Percentiles rank a stretch among this genome's conserved stretches.
These are phyloP conservation scores for Etheostoma cragini DNA, from an alignment of 2,113 vertebrate genomes.

Conservation along the genomic window DNA sequence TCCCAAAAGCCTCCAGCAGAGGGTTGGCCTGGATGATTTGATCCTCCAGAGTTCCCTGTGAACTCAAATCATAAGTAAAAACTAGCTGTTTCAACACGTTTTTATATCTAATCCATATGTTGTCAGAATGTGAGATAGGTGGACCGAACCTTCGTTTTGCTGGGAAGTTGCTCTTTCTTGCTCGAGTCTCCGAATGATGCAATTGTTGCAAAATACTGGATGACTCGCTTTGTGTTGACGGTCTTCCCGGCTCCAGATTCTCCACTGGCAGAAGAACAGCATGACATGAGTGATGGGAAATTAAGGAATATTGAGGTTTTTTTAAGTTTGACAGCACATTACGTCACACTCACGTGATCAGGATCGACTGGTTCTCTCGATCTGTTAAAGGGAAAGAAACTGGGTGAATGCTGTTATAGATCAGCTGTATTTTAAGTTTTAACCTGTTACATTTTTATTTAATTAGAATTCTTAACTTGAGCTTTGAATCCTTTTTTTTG, in stretches of 20 bases:
- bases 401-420: background rate
- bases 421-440: background rate
- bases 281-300: background rate
- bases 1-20: conserved; percentile 81
- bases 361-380: conserved; percentile 86
- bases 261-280: conserved; percentile 64
- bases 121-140: too few species aligned
- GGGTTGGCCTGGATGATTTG: conserved; percentile 82
- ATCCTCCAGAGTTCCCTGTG: conserved; percentile 75
- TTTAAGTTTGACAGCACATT: too few species aligned
- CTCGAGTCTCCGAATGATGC: conserved; percentile 67
- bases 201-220: conserved; percentile 93
- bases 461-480: background rate
- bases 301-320: fast-evolving
- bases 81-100: background rate
- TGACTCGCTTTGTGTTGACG: conserved; percentile 91
- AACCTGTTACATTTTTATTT: background rate
- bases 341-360: conserved; percentile 83
- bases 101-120: background rate
- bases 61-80: background rate
- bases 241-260: conserved; percentile 89
- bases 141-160: conserved; percentile 57
- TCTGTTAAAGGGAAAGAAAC: conserved; percentile 72
- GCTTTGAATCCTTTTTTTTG: background rate
- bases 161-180: conserved; percentile 24